Evolutionary conservation across 2,888 invertebrate species (phyloP), one percentile per base, ranked within the genome.

Genomic region (Oscheius sp.): DNA sequence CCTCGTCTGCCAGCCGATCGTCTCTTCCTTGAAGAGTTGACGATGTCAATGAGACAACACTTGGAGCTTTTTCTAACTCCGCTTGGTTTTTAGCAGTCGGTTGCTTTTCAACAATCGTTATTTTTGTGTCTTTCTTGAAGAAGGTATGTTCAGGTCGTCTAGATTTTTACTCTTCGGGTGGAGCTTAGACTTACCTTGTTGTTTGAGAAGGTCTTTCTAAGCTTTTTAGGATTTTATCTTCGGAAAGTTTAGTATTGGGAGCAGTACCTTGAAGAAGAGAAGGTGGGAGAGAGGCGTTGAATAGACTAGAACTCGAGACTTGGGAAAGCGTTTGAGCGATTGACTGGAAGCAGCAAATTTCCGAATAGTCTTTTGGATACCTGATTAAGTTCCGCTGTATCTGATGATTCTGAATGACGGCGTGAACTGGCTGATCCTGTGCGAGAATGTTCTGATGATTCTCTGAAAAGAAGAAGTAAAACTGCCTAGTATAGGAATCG

Each of bases 371-470:
- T 1, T 2, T 12, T 5, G 25, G 10, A 12, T 27, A 61, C 61
- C 15, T 61, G n/a, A 23, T 66, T 66, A 20, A 55, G 29, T 8
- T 55, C 66, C 15, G 45, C 25, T 15, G 66, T 66, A 3, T 45
- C 45, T 10, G 42, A 15, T 8, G 37, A 27, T 15, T 66, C 55
- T 15, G 55, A 65, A 4, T n/a, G 15, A 33, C 65, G n/a, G 31
- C 65, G 5, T 6, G 65, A 65, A 20, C 17, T 6, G 2, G 52
- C 8, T 8, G 66, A 66, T 15, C 39, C 42, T 8, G 57, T 17
- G 8, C 66, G 42, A 45, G 55, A 55, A 12, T 39, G 39, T 15
- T 66, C 66, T 10, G 25, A 31, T 20, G 66, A 55, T 1, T 57
- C 66, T n/a, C 66, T 57, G 53, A 31, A 50, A 65, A 15, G 25